These are phyloP conservation scores for Acanthurus leucopareius DNA, from an alignment of 2,797 vertebrate genomes.

Conservation along the genomic window DNA sequence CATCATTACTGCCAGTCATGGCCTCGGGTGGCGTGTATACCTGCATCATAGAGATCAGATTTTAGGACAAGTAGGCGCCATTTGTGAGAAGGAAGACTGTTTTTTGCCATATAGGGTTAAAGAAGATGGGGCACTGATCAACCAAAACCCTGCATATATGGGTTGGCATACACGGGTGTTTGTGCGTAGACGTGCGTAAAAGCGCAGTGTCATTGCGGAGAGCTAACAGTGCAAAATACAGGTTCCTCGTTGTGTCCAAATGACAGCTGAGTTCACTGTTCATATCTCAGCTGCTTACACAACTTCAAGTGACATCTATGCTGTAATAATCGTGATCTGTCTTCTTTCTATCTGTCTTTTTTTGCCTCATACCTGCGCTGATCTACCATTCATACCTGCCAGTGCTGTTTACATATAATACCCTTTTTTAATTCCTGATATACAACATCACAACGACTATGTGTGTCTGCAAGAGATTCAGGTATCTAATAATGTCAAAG, in stretches of 20 bases:
- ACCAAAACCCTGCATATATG: background rate
- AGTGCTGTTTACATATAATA: background rate
- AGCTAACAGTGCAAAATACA: background rate
- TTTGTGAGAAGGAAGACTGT: background rate
- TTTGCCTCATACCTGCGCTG: background rate
- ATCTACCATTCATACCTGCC: background rate
- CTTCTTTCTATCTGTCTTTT: background rate
- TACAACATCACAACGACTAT: background rate
- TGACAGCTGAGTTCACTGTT: background rate
- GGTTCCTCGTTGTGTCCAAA: background rate
- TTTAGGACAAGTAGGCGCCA: slow-evolving; percentile 52
- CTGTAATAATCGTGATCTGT: background rate
- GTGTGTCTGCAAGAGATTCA: background rate
- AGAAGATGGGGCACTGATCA: slow-evolving; percentile 16
- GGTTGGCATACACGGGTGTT: background rate
- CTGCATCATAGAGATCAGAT: slow-evolving; percentile 68
- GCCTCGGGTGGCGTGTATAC: slow-evolving; percentile 31
- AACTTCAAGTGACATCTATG: background rate
- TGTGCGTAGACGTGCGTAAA: slow-evolving; percentile 23
- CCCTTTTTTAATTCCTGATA: background rate
- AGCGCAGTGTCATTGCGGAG: slow-evolving; percentile 2
- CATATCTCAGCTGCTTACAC: background rate
- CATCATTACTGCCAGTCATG: slow-evolving; percentile 35
- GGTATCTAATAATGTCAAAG: slow-evolving; percentile 16
- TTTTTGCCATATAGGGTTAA: slow-evolving; percentile 35